Conservation (phyloP, 2,113 vertebrate genomes). For the Podarcis cretensis region DNA sequence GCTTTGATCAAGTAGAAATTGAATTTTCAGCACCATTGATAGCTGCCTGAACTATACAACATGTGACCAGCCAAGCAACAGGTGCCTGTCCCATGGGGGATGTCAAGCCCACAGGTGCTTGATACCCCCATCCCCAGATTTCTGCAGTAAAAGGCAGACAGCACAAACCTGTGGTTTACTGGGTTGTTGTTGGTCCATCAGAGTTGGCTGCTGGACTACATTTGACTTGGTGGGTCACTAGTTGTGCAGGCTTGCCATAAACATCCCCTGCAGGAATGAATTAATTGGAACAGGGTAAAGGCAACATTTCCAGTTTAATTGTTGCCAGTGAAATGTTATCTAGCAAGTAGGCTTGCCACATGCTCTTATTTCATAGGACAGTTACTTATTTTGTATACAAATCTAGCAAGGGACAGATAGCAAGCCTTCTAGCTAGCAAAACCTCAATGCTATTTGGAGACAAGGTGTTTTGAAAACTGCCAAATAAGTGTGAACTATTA, state of each 20-base stretch:
- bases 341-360: neutral
- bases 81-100: neutral
- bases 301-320: slow-evolving; percentile 20
- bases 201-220: neutral
- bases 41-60: neutral
- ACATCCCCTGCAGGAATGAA: neutral
- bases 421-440: neutral
- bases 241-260: neutral
- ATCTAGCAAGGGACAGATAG: neutral
- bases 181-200: too few species aligned
- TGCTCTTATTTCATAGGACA: neutral
- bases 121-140: neutral
- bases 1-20: too few species aligned
- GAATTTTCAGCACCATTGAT: neutral
- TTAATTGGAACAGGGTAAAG: neutral
- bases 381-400: neutral
- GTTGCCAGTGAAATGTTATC: slow-evolving; percentile 27
- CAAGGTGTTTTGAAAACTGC: neutral
- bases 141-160: neutral
- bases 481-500: slow-evolving; percentile 3
- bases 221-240: neutral
- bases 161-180: neutral
- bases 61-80: neutral
- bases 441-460: neutral
- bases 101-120: neutral